These are phyloP conservation scores for Lindbergichthys nudifrons DNA, from an alignment of 2,797 vertebrate genomes.

Conservation along the genomic window DNA sequence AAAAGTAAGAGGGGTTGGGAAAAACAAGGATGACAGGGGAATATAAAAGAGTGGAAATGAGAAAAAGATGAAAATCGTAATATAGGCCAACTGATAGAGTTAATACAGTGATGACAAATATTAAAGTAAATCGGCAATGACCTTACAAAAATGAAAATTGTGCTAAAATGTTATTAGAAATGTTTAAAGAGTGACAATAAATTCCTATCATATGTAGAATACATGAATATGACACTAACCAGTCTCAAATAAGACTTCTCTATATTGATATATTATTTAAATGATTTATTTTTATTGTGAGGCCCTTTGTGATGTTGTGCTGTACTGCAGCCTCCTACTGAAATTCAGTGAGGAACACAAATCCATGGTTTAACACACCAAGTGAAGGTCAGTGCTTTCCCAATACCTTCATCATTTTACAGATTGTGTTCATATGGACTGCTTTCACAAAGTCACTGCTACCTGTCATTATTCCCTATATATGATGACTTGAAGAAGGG, in stretches of 20 bases:
- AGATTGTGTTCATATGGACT: constrained; percentile 79
- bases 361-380: constrained; percentile 74
- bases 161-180: constrained; percentile 73
- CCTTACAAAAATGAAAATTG: constrained; percentile 67
- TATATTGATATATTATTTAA: constrained; percentile 70
- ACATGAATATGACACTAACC: constrained; percentile 75
- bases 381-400: constrained; percentile 74
- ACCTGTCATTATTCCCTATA: constrained; percentile 42
- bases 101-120: constrained; percentile 72
- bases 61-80: constrained; percentile 66
- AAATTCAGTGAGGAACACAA: constrained; percentile 68
- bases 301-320: constrained; percentile 79
- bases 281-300: constrained; percentile 67
- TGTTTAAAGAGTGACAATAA: constrained; percentile 71
- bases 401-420: constrained; percentile 43
- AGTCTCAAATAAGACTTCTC: constrained; percentile 73
- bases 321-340: constrained; percentile 63
- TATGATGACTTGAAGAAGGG: constrained; percentile 45
- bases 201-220: constrained; percentile 77
- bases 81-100: constrained; percentile 64
- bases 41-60: constrained; percentile 75
- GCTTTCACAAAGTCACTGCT: constrained; percentile 45
- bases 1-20: constrained; percentile 60
- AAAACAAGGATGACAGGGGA: constrained; percentile 55
- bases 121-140: constrained; percentile 54